Conservation (phyloP, 2,113 vertebrate species). For the Nansenia antarctica region DNA sequence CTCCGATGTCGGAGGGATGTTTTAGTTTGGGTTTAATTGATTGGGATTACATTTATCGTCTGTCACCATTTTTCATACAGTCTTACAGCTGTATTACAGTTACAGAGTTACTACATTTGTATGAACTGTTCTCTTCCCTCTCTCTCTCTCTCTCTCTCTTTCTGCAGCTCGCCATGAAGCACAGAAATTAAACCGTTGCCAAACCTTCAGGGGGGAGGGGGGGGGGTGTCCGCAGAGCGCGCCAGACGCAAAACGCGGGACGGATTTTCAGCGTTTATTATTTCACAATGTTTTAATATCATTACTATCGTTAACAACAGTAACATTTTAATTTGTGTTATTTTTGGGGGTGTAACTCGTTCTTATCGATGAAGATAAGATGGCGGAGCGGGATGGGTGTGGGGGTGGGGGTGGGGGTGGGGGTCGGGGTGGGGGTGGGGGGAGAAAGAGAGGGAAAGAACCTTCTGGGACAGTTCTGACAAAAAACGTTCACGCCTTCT, state of each 20-base stretch:
- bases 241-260: conserved; percentile 46
- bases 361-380: conserved; percentile 17
- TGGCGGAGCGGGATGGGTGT: background rate
- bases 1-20: background rate
- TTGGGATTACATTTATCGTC: too few species aligned
- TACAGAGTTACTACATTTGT: background rate
- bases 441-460: background rate
- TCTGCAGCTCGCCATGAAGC: conserved; percentile 96
- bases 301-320: conserved; percentile 60
- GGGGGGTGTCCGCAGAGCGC: conserved; percentile 52
- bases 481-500: background rate
- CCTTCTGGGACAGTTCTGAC: background rate
- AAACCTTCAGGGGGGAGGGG: conserved; percentile 52
- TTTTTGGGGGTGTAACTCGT: conserved; percentile 34
- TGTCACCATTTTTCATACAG: background rate
- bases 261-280: conserved; percentile 54
- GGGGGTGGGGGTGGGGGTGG: background rate
- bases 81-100: too few species aligned
- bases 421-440: too few species aligned
- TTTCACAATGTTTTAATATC: conserved; percentile 49
- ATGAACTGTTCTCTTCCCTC: conserved; percentile 7
- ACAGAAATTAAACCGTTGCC: conserved; percentile 89
- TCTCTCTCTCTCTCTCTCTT: conserved; percentile 32
- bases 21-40: background rate
- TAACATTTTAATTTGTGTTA: conserved; percentile 48